Base-by-base conservation (phyloP, 2,113 vertebrate species). In the Hylia prasina region DNA sequence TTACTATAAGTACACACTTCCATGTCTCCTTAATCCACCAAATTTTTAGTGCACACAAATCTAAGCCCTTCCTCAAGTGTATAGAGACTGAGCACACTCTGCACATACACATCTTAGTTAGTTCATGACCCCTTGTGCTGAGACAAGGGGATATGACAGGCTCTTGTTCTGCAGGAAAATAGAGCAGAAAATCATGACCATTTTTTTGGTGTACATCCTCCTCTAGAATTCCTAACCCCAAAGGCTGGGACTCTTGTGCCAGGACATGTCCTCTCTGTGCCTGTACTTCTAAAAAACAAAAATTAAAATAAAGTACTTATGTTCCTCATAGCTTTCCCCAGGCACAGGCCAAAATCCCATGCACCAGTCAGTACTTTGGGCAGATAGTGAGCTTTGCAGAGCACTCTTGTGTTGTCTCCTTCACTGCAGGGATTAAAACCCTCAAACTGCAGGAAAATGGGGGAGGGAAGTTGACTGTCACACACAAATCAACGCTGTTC, bases 41-140 rank as follows among this genome's bases (percentile, higher is more conserved):
- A 20, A 93, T 90, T 93, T 94, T 90, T 80, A 87, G 64, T 66
- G 85, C 86, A 93, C 88, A 94, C 94, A 95, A 73, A 89, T 30
- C 79, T 95, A 93, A 97, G 93, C 91, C 80, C 60, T 94, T 89
- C 51, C 76, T 81, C 80, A 48, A 77, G 84, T 2, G 30, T 24
- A 82, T 0, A 82, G 73, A 92, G 66, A 48, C 54, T 63, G 90
- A 88, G 82, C 42, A 61, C 13, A 61, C 82, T 65, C 68, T 16
- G 13, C 48, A 70, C 10, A 9, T 20, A 8, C 5, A 30, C 7
- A 70, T 79, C 86, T 94, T 2, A 45, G 60, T 58, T 58, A 80
- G 91, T 40, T 92, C 85, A 57, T 22, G 69, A 72, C 66, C 79
- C 7, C 1, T 0, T 15, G 50, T 70, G 64, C 76, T 94, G 80